These are phyloP conservation scores for Leiothrix lutea DNA, from an alignment of 2,113 vertebrate species.

Conservation along the genomic window DNA sequence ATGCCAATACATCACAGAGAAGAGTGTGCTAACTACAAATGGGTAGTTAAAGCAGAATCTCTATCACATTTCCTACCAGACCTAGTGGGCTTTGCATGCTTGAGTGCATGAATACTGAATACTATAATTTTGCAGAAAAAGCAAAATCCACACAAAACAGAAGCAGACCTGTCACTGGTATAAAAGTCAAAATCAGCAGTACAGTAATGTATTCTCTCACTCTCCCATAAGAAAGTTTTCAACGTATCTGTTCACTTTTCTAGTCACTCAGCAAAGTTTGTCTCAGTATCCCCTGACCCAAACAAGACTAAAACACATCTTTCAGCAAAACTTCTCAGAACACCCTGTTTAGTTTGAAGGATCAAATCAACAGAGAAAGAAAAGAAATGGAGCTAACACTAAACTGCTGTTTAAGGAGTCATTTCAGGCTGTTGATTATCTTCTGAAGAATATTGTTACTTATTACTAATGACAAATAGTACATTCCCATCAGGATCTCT, in stretches of 20 bases:
- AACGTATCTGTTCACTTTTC: neutral
- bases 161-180: neutral
- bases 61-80: neutral
- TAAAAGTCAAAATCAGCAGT: neutral
- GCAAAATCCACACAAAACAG: neutral
- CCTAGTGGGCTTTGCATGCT: neutral
- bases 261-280: neutral
- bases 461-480: neutral
- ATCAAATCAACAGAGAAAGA: neutral
- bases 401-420: neutral
- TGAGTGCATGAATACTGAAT: neutral
- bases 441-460: neutral
- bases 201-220: neutral
- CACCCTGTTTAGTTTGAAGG: neutral
- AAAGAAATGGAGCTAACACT: neutral
- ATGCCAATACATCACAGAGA: neutral
- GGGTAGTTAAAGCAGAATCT: neutral
- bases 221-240: neutral
- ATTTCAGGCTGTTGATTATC: neutral
- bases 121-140: neutral
- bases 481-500: neutral
- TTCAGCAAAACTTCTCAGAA: neutral
- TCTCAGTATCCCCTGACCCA: neutral
- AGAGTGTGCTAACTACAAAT: neutral
- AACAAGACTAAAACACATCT: neutral